These are phyloP conservation scores for Haliclona indistincta DNA, from an alignment of 37 sponge, comb jelly and placozoan species.

Conservation along the genomic window DNA sequence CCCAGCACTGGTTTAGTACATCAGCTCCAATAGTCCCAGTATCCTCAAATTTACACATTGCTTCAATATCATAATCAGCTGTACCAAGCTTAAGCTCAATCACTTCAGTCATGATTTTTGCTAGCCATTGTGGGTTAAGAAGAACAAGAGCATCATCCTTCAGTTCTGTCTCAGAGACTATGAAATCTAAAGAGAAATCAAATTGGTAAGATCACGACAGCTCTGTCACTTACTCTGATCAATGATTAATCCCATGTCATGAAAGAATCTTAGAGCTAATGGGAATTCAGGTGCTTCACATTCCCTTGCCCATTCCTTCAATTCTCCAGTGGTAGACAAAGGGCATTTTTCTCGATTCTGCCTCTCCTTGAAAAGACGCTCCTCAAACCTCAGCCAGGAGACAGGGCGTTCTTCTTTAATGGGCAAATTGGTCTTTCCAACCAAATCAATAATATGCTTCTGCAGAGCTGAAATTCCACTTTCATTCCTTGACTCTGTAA, in stretches of 20 bases:
- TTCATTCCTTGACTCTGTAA: not conserved
- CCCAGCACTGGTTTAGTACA: slow-evolving; percentile 23
- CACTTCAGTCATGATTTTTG: slow-evolving; percentile 52
- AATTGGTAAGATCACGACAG: not conserved
- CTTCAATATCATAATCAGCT: not conserved
- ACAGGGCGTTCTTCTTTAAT: slow-evolving; percentile 42
- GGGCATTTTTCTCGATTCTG: not conserved
- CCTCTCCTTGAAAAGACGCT: not conserved
- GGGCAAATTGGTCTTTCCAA: slow-evolving; percentile 19
- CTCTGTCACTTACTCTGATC: slow-evolving; percentile 18
- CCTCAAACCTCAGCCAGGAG: slow-evolving; percentile 43
- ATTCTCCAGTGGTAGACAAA: not conserved
- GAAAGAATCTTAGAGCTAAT: slow-evolving; percentile 38
- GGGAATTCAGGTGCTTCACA: slow-evolving; percentile 4
- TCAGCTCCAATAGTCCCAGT: slow-evolving; percentile 1
- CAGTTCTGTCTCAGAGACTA: too few species aligned
- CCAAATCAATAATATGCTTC: slow-evolving; percentile 2
- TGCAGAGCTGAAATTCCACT: slow-evolving; percentile 49
- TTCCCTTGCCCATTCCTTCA: not conserved
- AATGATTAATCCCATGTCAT: slow-evolving; percentile 44
- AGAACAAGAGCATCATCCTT: slow-evolving; percentile 41
- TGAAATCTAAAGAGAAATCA: not conserved
- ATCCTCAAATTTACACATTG: not conserved
- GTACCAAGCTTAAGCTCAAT: slow-evolving; percentile 11
- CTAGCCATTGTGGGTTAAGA: slow-evolving; percentile 47